These are phyloP conservation scores for Siniperca chuatsi DNA, from an alignment of 2,113 vertebrate species.

Conservation along the genomic window DNA sequence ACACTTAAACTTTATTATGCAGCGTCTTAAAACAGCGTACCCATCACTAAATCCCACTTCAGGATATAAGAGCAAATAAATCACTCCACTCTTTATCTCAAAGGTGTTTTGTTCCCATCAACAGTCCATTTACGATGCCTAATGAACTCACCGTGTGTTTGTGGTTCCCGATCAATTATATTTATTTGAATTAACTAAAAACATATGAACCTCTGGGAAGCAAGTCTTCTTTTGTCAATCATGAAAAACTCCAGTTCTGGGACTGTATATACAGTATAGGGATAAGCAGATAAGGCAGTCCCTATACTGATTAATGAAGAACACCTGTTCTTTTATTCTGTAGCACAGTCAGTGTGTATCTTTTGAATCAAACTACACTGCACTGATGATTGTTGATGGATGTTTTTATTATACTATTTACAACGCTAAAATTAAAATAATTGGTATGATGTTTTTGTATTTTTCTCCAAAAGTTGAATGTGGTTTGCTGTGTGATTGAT, in stretches of 20 bases:
- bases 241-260: background rate
- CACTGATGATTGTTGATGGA: background rate
- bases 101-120: background rate
- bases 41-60: background rate
- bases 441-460: background rate
- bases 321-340: background rate
- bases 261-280: too few species aligned
- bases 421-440: too few species aligned
- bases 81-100: background rate
- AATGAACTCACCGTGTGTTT: background rate
- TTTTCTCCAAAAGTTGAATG: background rate
- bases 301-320: background rate
- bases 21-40: background rate
- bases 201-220: background rate
- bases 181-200: background rate
- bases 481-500: background rate
- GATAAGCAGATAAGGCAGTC: background rate
- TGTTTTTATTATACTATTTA: background rate
- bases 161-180: background rate
- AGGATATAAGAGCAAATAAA: background rate
- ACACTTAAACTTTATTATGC: background rate
- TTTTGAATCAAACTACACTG: background rate
- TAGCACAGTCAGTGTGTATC: background rate
- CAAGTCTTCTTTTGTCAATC: background rate
- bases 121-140: background rate